phyloP scores from a whole-genome alignment of 1,140 invertebrate species.

The Euborellia annulipes region DNA sequence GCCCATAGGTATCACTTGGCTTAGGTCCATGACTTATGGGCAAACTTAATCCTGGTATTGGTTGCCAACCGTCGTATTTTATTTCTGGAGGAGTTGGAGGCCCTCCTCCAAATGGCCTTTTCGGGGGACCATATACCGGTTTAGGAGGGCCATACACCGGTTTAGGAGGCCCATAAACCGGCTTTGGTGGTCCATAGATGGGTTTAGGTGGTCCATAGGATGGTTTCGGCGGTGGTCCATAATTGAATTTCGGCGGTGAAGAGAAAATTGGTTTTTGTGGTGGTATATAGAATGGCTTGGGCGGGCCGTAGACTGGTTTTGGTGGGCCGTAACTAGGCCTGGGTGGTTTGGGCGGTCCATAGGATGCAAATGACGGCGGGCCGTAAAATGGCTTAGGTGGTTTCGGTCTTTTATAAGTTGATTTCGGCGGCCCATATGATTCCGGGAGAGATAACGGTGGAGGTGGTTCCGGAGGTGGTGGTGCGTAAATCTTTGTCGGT shows the following conservation, averaged over 20 bases:
- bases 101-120: conserved; percentile 27
- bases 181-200: conserved; percentile 21
- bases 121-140: conserved; percentile 27
- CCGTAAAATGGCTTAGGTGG: conserved; percentile 18
- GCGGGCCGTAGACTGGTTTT: conserved; percentile 26
- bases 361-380: conserved; percentile 13
- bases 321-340: conserved; percentile 25
- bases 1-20: conserved; percentile 21
- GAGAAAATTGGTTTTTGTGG: conserved; percentile 29
- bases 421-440: conserved; percentile 25
- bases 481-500: conserved; percentile 21
- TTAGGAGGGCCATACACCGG: conserved; percentile 16
- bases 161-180: conserved; percentile 9
- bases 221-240: conserved; percentile 25
- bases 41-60: too few species aligned
- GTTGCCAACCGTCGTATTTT: conserved; percentile 69
- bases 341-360: conserved; percentile 3
- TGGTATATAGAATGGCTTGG: conserved; percentile 29
- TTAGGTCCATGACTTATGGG: too few species aligned
- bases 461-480: conserved; percentile 25
- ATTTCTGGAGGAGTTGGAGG: conserved; percentile 43
- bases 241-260: conserved; percentile 27
- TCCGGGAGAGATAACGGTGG: conserved; percentile 21
- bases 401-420: too few species aligned
- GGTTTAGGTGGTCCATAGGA: conserved; percentile 23